Evolutionary conservation across 2,113 vertebrate species (phyloP), one percentile per base, ranked within the genome.

Genomic region (Sorex fumeus): DNA sequence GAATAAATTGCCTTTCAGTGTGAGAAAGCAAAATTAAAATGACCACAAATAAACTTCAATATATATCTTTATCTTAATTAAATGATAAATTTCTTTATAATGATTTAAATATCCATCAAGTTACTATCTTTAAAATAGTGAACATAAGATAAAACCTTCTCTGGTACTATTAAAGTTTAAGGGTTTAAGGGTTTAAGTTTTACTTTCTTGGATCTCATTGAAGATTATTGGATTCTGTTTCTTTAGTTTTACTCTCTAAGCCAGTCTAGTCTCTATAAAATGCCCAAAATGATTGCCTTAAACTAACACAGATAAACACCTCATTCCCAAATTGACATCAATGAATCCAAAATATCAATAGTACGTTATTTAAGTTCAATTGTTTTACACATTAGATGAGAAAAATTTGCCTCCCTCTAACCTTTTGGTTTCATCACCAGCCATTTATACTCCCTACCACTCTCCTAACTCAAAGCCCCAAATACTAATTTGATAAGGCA

Each of bases 121-220:
- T 84, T 75, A 18, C 28, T 30, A 11, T 78, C 25, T 94, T 83
- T 85, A 78, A 89, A 72, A 84, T 23, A 84, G 64, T 90, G 40
- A 77, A 6, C 28, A 57, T n/a, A 23, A 77, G 53, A 62, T 1
- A 27, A 84, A 78, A 83, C 11, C 2, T 64, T 43, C 30, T 85
- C 45, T 57, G 16, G 7, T 23, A 69, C 18, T 40, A 4, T n/a
- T n/a, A n/a, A n/a, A n/a, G n/a, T n/a, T n/a, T n/a, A n/a, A n/a
- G n/a, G n/a, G n/a, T n/a, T n/a, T n/a, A n/a, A n/a, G n/a, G n/a
- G n/a, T n/a, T n/a, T n/a, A n/a, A 64, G 7, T 6, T 84, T 75
- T 40, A 79, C 36, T 92, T 75, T 88, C 57, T 91, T 40, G 0
- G 2, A 23, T 57, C 23, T 89, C 6, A 43, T 84, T 91, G 77